Evolutionary conservation across 2,113 vertebrate genomes (phyloP), one percentile per base, ranked within the genome.

Genomic region (Carassius auratus): DNA sequence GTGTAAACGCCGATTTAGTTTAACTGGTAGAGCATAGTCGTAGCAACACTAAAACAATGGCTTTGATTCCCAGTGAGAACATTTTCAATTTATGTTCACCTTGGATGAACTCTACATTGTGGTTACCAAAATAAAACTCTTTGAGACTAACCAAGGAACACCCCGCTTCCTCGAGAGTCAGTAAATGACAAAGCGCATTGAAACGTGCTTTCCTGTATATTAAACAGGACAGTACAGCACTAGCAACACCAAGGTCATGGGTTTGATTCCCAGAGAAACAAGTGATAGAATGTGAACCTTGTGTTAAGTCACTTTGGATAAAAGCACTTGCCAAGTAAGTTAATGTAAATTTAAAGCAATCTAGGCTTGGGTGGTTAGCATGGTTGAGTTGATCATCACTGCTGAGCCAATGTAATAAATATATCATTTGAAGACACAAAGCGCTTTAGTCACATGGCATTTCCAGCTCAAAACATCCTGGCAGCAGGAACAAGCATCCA

Each of bases 171-270:
- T 38, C 38, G 6, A 8, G 42, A 42, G 42, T 42, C 42, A 42
- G 8, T 8, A 42, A 42, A 42, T 8, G 8, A 42, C 42, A 8
- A 42, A 42, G 42, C 1, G 42, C 90, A 93, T 94, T 93, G 94
- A 94, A 94, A 90, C 88, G 89, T 89, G 88, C 87, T 92, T 91
- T 90, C 89, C 92, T 88, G 90, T 88, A 81, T 82, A 84, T 90
- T 83, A 92, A 91, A 93, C 55, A 57, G 6, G 7, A 57, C 17
- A 59, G 57, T 8, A 6, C 19, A 19, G 57, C 57, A 59, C 57
- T 59, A 59, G 15, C 57, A 59, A 59, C 57, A 59, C 57, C 19
- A 21, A 59, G 57, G 42, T 42, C 1, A 42, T 42, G 42, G 42
- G 42, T 42, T 42, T 5, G 42, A 42, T 42, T 42, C 8, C 12